Evolutionary conservation across 2,113 vertebrate species (phyloP).

Genomic region (Cyphomyrus plagiostoma): DNA sequence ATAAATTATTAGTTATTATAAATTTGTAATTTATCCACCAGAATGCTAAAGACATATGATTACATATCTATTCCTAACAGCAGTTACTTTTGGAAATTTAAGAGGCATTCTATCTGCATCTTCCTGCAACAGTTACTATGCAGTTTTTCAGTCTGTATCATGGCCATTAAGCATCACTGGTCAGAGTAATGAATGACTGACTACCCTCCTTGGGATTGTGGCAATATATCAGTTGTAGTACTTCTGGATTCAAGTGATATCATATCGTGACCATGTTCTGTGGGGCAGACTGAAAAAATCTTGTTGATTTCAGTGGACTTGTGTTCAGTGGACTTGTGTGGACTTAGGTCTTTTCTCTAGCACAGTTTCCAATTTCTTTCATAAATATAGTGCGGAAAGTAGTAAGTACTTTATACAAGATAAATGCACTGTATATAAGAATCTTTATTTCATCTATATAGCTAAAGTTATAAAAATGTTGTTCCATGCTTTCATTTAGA

Average conservation of each 20-base stretch:
- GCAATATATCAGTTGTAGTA: neutral
- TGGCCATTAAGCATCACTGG: neutral
- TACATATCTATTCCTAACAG: neutral
- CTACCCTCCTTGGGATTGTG: neutral
- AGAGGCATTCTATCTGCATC: neutral
- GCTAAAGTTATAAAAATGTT: neutral
- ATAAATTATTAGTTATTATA: neutral
- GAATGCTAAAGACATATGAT: neutral
- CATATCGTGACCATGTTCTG: neutral
- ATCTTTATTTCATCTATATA: neutral
- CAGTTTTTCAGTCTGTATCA: neutral
- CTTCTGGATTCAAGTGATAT: neutral
- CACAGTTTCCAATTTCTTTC: neutral
- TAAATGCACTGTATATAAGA: neutral
- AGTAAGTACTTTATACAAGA: neutral
- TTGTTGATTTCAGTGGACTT: neutral
- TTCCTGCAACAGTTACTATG: neutral
- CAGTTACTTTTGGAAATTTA: neutral
- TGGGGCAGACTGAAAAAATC: neutral
- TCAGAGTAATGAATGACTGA: neutral
- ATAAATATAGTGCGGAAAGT: neutral
- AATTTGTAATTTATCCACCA: neutral
- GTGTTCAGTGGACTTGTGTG: neutral
- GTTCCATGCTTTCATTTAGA: neutral
- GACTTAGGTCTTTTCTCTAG: neutral